These are phyloP conservation scores for Eledona agricola DNA, from an alignment of 2,888 invertebrate species.

Conservation along the genomic window DNA sequence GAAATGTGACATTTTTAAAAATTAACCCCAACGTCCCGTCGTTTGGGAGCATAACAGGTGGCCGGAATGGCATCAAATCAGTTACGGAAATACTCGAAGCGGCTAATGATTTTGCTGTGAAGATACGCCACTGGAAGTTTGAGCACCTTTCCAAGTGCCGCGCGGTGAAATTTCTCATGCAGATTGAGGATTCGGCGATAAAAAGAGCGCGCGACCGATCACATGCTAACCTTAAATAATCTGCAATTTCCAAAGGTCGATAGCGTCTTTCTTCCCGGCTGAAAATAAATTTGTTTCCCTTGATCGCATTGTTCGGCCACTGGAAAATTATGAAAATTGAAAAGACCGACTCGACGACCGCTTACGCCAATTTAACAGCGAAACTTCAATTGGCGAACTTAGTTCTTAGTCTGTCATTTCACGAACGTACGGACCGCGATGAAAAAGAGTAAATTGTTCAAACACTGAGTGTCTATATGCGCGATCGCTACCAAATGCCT, in stretches of 20 bases:
- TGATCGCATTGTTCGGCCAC: slow-evolving; percentile 52
- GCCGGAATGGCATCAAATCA: slow-evolving; percentile 25
- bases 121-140: no score
- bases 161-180: slow-evolving; percentile 54
- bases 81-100: slow-evolving; percentile 15
- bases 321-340: slow-evolving; percentile 62
- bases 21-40: slow-evolving; percentile 17
- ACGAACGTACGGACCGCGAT: no score
- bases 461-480: no score
- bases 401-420: slow-evolving; percentile 58
- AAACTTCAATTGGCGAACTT: slow-evolving; percentile 56
- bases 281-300: slow-evolving; percentile 50
- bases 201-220: slow-evolving; percentile 34
- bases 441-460: no score
- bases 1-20: slow-evolving; percentile 22
- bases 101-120: no score
- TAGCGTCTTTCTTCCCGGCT: slow-evolving; percentile 6
- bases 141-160: no score
- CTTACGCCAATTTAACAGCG: slow-evolving; percentile 61
- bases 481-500: no score
- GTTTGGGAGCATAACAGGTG: slow-evolving; percentile 26
- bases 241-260: slow-evolving; percentile 32
- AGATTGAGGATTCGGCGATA: slow-evolving; percentile 47
- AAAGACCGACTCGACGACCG: slow-evolving; percentile 52
- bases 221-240: slow-evolving; percentile 35